Evolutionary conservation across 2,113 vertebrate genomes (phyloP), one percentile per base, ranked within the genome.

Genomic region (Hyperopisus bebe): DNA sequence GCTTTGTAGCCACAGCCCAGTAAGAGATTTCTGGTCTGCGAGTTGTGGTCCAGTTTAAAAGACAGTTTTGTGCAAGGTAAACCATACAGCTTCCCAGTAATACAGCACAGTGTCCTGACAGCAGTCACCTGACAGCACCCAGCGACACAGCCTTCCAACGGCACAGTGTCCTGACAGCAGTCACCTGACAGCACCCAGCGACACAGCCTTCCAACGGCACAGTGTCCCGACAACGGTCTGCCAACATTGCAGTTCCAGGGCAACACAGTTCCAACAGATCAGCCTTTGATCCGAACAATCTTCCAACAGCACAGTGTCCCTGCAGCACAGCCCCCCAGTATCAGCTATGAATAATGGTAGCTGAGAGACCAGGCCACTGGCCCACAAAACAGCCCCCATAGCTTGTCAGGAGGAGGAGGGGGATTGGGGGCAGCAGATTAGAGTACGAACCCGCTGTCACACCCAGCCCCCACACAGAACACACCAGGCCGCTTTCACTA

Each of bases 361-460:
- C 70, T 77, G 35, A 39, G 70, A 77, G 35, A 3, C 74, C 35
- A 77, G 17, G 35, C 31, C 13, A 19, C 6, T 77, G 13, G 15
- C 74, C 74, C 2, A 0, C 35, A 77, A 10, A 77, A 39, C 15
- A 42, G 74, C 35, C 35, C 35, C 1, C 74, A 39, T 77, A 17
- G 35, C 74, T 19, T 19, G 35, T 77, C 9, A 15, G 74, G 35
- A 7, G 4, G 13, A 21, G 31, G 66, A 31, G 3, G 35, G 35
- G 70, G 35, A 42, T 7, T 77, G 35, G 74, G 74, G 74, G 74
- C 2, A 17, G 31, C 27, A 77, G 27, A 77, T 13, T 13, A 77
- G 31, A 17, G 15, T 35, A 77, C 21, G 44, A 91, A 91, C 91
- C 86, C 53, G 46, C 42, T 44, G 39, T 27, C 24, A 74, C 47